Evolutionary conservation across 35 echinoderm and acorn worm species (phyloP), one percentile per base, ranked within the genome.

Genomic region (Diadema setosum): DNA sequence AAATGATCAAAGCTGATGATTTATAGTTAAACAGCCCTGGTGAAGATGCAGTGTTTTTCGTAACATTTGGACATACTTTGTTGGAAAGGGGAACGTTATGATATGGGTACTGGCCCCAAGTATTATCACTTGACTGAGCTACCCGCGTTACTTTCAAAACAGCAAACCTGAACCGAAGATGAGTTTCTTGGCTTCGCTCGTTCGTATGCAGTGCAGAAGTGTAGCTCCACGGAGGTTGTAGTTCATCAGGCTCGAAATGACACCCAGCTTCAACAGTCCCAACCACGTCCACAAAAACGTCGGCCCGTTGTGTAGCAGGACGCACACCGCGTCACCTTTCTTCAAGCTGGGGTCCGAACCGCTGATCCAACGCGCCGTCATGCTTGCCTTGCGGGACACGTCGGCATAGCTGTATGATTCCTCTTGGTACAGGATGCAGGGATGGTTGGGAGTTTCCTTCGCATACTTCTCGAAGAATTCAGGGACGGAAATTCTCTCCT

Each of bases 241-340:
- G 41, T 95, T 95, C 31, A 95, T 26, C 17, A 95, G 41, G 14
- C 88, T 83, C 30, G 82, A 20, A 24, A 81, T 95, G 36, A 88
- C 58, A 17, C 93, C 93, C 32, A 74, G 42, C 75, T 95, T 95
- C 1, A 32, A 46, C 26, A 95, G 80, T 11, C 88, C 93, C 16
- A 95, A 39, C 70, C 69, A 95, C 17, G 83, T 82, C 83, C 70
- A 90, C 0, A 87, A 49, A 81, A 82, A 91, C 1, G 75, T 59
- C 18, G 93, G 93, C n/a, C 90, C 87, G 39, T 95, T 95, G 70
- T 86, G 70, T 83, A 95, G 81, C 16, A 95, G 45, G 7, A 91
- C 15, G 35, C 88, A 90, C 0, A 95, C 76, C 18, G 80, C 83
- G 32, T 95, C 93, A 14, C 73, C 73, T 78, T 78, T 78, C 40